Evolutionary conservation across 2,113 vertebrate genomes (phyloP).

Genomic region (Copsychus sechellarum): DNA sequence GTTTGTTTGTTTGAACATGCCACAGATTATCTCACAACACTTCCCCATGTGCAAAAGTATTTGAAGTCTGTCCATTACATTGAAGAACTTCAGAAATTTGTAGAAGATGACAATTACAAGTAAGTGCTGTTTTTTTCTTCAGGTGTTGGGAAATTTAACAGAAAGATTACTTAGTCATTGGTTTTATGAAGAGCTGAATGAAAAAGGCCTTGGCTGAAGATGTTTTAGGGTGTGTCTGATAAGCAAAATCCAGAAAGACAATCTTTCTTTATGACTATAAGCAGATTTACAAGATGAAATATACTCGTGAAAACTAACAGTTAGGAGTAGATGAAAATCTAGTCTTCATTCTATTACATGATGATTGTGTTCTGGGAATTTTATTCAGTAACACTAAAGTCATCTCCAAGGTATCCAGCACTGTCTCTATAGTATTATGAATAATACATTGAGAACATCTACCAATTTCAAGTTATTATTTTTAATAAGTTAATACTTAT

Average conservation of each 20-base stretch:
- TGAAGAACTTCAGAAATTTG: constrained; percentile 95
- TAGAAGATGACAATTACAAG: constrained; percentile 97
- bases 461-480: not conserved
- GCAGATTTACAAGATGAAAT: not conserved
- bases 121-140: constrained; percentile 69
- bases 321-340: not conserved
- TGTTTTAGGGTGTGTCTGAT: not conserved
- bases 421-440: not conserved
- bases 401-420: not conserved
- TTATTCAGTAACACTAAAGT: not conserved
- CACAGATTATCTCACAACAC: constrained; percentile 86
- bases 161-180: not conserved
- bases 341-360: not conserved
- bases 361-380: not conserved
- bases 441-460: not conserved
- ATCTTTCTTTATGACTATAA: not conserved
- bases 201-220: not conserved
- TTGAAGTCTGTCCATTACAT: constrained; percentile 94
- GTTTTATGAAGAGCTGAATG: not conserved
- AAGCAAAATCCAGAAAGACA: not conserved
- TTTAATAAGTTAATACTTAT: not conserved
- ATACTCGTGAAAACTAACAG: not conserved
- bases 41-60: constrained; percentile 94
- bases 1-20: not conserved
- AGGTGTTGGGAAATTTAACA: not conserved